Evolutionary conservation across 2,888 invertebrate genomes (phyloP), one percentile per base, ranked within the genome.

Genomic region (Eucera pruinosa): DNA sequence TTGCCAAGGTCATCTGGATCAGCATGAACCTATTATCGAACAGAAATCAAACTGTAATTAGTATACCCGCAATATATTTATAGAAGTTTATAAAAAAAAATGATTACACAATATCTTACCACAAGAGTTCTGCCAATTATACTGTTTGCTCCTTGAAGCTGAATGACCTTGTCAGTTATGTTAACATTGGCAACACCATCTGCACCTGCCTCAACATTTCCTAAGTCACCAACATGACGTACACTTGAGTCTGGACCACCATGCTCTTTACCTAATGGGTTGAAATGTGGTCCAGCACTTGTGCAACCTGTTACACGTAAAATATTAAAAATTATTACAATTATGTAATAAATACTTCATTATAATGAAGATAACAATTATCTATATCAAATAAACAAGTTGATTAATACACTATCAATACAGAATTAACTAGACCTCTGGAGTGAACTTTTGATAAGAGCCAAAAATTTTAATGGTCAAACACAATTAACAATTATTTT

Each of bases 221-320:
- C 98, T 78, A 99, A 94, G 92, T 99, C 98, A 0, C 98, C 98
- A 54, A 96, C 95, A 92, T 99, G 98, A 77, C 98, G 95, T 4
- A 94, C 93, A 0, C 89, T 88, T 74, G 96, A 95, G 27, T 92
- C 93, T 0, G 98, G 98, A 0, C 94, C 96, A 15, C 97, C 99
- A 89, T 99, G 99, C 0, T 96, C 96, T 87, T 95, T 94, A 84
- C 95, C 95, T 57, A 92, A 84, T 0, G 98, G 98, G 93, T 99
- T 99, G 93, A 97, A 99, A 93, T 99, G 99, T 0, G 97, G 94
- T 0, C 98, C 99, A 41, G 98, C 98, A 45, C 97, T 98, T n/a
- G 96, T 97, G 93, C 99, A 99, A 0, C 92, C 92, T 91, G 25
- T 47, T 66, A 0, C 36, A 55, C 27, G 36, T 15, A 6, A 15